Evolutionary conservation across 2,113 vertebrate species (phyloP).

Genomic region (Baryphthengus martii): DNA sequence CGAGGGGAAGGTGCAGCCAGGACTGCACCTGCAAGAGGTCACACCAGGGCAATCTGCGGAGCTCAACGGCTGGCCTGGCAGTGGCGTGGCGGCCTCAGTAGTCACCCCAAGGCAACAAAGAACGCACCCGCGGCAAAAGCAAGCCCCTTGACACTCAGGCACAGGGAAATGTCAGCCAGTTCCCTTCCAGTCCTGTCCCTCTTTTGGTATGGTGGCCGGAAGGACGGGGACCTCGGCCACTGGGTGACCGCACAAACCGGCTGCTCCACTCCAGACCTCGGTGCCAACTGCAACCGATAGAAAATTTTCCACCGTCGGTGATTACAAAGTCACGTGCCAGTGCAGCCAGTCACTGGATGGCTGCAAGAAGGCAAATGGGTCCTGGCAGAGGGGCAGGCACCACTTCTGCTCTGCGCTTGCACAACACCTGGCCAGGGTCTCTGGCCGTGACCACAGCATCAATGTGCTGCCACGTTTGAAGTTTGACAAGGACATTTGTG

Average conservation of each 20-base stretch:
- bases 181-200: background rate
- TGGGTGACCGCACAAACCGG: fast-evolving
- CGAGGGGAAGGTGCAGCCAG: background rate
- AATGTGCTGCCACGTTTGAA: fast-evolving
- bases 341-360: background rate
- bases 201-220: fast-evolving
- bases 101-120: background rate
- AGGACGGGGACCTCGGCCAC: fast-evolving
- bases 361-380: background rate
- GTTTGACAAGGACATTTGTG: background rate
- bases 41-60: background rate
- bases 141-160: background rate
- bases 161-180: background rate
- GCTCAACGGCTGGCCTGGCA: background rate
- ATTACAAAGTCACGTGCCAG: background rate
- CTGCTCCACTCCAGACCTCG: background rate
- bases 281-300: background rate
- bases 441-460: fast-evolving
- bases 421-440: fast-evolving
- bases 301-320: background rate
- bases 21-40: fast-evolving
- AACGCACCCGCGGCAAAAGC: fast-evolving
- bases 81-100: fast-evolving
- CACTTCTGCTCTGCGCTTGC: background rate
- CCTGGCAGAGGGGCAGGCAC: background rate